Evolutionary conservation across 2,797 vertebrate species (phyloP), one percentile per base, ranked within the genome.

Genomic region (Dicrostonyx torquatus): DNA sequence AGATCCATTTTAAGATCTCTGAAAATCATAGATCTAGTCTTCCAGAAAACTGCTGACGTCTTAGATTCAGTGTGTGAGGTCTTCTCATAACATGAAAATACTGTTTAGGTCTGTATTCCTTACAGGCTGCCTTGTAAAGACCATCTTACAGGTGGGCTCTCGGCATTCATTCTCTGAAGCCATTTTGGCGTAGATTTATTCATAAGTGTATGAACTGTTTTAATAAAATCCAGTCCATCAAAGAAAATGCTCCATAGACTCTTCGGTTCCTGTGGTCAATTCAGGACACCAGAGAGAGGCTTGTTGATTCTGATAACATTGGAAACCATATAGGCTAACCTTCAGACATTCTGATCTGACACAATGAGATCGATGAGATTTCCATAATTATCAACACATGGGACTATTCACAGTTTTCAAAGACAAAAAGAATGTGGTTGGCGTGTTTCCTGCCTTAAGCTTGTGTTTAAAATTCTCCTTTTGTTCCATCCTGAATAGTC

Each of bases 361-460:
- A 86, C 40, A 37, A 84, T 87, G 87, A 88, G 72, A 76, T 79
- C 55, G 87, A 40, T 83, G 55, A 90, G 34, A 84, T 82, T 90
- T 90, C n/a, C 29, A n/a, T 83, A 95, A 93, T 93, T 90, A 95
- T 88, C 37, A 90, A 77, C 89, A 73, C 66, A 91, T 89, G 43
- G 96, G 92, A 95, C 48, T 93, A 97, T 92, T 82, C 75, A 79
- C 87, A 95, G 70, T 91, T 91, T 94, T 90, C 75, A 93, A 90
- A 92, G 62, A 60, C 62, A 48, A 95, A 96, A 96, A 96, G 94
- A 97, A 96, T 68, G 89, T 92, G 96, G 78, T 97, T 97, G 96
- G 95, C 55, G 2, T 95, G 87, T 95, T 92, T 97, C 72, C 96
- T 97, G 95, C 87, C 97, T 97, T 94, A 92, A 97, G 90, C 89